A percentile compares a stretch with the other conserved stretches of the same genome.
These are phyloP conservation scores for Auanema freiburgensis DNA, from an alignment of 2,888 invertebrate genomes.

Conservation along the genomic window DNA sequence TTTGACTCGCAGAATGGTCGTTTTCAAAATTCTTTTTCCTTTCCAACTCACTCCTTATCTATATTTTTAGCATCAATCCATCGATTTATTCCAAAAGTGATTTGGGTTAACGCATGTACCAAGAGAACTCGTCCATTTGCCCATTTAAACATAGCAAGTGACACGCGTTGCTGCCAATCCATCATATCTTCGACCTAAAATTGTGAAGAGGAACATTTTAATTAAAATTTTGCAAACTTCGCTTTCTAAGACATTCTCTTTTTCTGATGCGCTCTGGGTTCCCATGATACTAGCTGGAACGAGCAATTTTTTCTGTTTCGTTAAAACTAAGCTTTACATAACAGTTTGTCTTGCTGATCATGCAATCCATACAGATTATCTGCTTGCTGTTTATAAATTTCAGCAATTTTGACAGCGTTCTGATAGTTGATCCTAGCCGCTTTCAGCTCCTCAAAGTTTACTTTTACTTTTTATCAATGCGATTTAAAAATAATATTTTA, in stretches of 20 bases:
- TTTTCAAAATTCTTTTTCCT: neutral
- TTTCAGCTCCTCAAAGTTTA: constrained; percentile 62
- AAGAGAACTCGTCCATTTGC: constrained; percentile 65
- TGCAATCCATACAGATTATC: constrained; percentile 66
- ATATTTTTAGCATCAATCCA: constrained; percentile 67
- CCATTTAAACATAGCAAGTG: constrained; percentile 68
- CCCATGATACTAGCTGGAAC: constrained; percentile 66
- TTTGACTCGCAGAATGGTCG: neutral
- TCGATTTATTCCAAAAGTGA: constrained; percentile 67
- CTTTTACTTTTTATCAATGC: neutral
- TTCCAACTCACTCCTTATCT: constrained; percentile 59
- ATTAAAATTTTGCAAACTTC: constrained; percentile 46
- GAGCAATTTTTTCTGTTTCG: neutral
- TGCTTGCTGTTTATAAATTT: constrained; percentile 63
- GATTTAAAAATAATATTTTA: constrained; percentile 10
- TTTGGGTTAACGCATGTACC: constrained; percentile 68
- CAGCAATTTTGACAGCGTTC: constrained; percentile 62
- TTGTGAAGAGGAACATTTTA: neutral
- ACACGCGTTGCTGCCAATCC: constrained; percentile 68
- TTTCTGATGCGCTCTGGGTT: constrained; percentile 69
- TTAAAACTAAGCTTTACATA: too few relatives aligned
- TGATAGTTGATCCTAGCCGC: constrained; percentile 62
- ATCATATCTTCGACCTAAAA: constrained; percentile 66
- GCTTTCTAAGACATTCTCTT: constrained; percentile 69
- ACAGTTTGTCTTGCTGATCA: constrained; percentile 67